Evolutionary conservation across 1,140 invertebrate species (phyloP), one percentile per base, ranked within the genome.

Genomic region (Globodera rostochiensis): DNA sequence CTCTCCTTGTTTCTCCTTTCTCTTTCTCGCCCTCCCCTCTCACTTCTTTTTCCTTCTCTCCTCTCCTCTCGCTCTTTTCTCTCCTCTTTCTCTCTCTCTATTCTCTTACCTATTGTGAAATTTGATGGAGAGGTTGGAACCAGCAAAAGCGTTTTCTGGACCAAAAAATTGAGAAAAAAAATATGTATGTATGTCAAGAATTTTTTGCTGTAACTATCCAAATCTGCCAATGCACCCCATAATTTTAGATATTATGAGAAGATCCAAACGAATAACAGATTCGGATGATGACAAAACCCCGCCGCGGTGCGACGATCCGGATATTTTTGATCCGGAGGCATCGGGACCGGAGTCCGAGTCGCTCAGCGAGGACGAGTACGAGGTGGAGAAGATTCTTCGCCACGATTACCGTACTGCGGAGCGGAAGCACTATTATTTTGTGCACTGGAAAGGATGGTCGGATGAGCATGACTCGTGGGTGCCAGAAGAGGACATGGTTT

Each of bases 311-410:
- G n/a, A 49, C 13, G 74, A 76, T 45, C 53, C 57, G 6, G 77
- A 78, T 15, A 70, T 66, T 46, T 78, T 78, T 69, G 77, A 78
- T 6, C 50, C 25, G 9, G 77, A 78, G 50, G 46, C 50, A 21
- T 78, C 77, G 2, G 50, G n/a, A 3, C 47, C 47, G 7, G 53
- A 50, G 57, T 13, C 11, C 7, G 66, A 78, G 15, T 5, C 25
- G 53, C 25, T 49, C 36, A 21, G 67, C 13, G 69, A 80, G 3
- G 69, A 80, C 49, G 70, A 74, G 46, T 80, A 80, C 69, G 79
- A 80, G 8, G 79, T 80, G 13, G 79, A 80, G 25, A 80, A 73
- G 73, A 80, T 80, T 3, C 25, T 80, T 25, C 19, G 36, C 2
- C 53, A 73, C 25, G 36, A 47, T 9, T 80, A 74, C 73, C 46